Percentiles rank a stretch among this genome's conserved stretches.
Evolutionary conservation across 2,113 vertebrate genomes (phyloP).

Genomic region (Apeltes quadracus): DNA sequence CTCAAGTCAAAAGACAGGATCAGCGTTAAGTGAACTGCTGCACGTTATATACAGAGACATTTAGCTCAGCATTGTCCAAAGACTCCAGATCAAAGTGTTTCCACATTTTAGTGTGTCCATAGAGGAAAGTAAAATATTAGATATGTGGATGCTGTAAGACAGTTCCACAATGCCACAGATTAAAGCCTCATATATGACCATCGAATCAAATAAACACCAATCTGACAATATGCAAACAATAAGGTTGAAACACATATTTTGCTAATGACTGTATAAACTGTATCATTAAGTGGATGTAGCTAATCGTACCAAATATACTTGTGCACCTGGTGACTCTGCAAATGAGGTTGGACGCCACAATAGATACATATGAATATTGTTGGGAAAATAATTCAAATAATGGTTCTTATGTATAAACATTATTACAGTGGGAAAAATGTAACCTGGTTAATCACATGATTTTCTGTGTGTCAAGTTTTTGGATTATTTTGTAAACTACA

Average conservation of each 20-base stretch:
- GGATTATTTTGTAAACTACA: too few relatives aligned
- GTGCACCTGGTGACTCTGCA: slow-evolving; percentile 30
- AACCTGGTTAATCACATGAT: too few relatives aligned
- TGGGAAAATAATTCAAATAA: too few relatives aligned
- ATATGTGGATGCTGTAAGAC: not conserved
- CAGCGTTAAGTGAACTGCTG: not conserved
- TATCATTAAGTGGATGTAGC: not conserved
- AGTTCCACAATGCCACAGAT: not conserved
- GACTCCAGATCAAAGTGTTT: not conserved
- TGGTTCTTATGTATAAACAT: too few relatives aligned
- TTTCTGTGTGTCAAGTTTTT: too few relatives aligned
- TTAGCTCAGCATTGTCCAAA: not conserved
- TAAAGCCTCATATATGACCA: not conserved
- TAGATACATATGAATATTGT: too few relatives aligned
- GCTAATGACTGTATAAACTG: too few relatives aligned
- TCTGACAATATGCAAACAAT: too few relatives aligned
- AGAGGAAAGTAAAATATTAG: not conserved
- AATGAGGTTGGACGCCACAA: too few relatives aligned
- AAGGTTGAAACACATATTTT: too few relatives aligned
- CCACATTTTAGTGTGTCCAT: not conserved
- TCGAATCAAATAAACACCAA: not conserved
- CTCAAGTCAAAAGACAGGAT: too few relatives aligned
- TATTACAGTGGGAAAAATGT: too few relatives aligned
- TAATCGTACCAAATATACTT: slow-evolving; percentile 11
- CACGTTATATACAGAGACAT: not conserved